phyloP scores from a whole-genome alignment of 1,140 invertebrate genomes.

The Zaprionus lachaisei region DNA sequence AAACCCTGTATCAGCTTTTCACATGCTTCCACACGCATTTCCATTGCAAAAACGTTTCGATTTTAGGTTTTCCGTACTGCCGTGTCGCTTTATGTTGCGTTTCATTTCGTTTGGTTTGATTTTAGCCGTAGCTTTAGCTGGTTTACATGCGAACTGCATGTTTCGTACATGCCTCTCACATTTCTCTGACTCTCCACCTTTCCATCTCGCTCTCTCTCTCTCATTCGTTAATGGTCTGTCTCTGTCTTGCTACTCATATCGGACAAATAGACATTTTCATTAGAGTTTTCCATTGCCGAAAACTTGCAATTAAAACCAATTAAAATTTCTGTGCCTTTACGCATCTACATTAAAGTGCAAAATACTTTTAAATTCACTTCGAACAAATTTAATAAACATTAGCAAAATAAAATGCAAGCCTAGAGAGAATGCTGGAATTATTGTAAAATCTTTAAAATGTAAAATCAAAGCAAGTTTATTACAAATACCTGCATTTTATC shows the following conservation, averaged over 20 bases:
- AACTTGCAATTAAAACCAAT: constrained; percentile 38
- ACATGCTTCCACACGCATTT: constrained; percentile 33
- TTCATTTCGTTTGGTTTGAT: constrained; percentile 59
- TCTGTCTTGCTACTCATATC: constrained; percentile 11
- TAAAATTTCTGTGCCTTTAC: neutral
- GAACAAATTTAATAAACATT: neutral
- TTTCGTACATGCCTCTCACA: neutral
- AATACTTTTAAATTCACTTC: neutral
- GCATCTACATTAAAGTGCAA: neutral
- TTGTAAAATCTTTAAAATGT: neutral
- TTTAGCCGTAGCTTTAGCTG: constrained; percentile 65
- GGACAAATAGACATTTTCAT: constrained; percentile 39
- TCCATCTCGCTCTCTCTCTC: neutral
- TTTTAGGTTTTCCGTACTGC: constrained; percentile 42
- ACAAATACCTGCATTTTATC: constrained; percentile 8
- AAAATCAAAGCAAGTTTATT: constrained; percentile 10
- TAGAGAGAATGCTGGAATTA: neutral
- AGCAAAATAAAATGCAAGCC: neutral
- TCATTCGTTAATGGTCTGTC: neutral
- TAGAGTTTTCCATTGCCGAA: constrained; percentile 21
- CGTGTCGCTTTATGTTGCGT: constrained; percentile 24
- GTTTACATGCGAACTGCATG: constrained; percentile 46
- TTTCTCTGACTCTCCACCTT: neutral
- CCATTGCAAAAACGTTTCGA: constrained; percentile 56
- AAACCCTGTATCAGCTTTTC: neutral